phyloP scores from a whole-genome alignment of 1,140 invertebrate genomes.

The Ectropis grisescens region DNA sequence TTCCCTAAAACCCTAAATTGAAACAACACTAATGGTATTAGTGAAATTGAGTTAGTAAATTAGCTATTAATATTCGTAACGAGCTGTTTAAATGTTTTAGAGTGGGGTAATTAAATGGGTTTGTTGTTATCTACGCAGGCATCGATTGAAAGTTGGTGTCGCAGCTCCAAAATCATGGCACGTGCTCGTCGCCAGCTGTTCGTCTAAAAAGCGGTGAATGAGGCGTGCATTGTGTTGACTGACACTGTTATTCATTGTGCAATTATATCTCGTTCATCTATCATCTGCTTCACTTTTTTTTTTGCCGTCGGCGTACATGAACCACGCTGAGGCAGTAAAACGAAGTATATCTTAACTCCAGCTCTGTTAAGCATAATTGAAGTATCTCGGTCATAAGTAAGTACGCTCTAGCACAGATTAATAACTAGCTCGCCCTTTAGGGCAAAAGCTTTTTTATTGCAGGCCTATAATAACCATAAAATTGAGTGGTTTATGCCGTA shows the following conservation, averaged over 20 bases:
- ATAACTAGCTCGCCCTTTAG: too few relatives aligned
- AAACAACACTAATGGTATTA: slow-evolving; percentile 21
- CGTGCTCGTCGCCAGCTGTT: slow-evolving; percentile 31
- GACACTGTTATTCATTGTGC: slow-evolving; percentile 30
- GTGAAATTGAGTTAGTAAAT: slow-evolving; percentile 10
- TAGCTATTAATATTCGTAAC: slow-evolving; percentile 19
- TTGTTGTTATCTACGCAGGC: background rate
- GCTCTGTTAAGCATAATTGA: too few relatives aligned
- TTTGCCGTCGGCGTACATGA: too few relatives aligned
- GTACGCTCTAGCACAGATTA: too few relatives aligned
- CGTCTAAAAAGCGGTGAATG: slow-evolving; percentile 28
- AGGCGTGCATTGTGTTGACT: slow-evolving; percentile 22
- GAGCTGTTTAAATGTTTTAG: slow-evolving; percentile 20
- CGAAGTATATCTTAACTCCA: too few relatives aligned
- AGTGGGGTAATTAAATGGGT: background rate
- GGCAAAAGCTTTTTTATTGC: too few relatives aligned
- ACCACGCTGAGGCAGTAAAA: too few relatives aligned
- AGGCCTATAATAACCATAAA: too few relatives aligned
- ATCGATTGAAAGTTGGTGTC: too few relatives aligned
- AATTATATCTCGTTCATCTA: slow-evolving; percentile 32
- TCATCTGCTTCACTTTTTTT: slow-evolving; percentile 38
- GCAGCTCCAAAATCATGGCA: slow-evolving; percentile 12
- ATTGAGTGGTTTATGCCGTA: too few relatives aligned
- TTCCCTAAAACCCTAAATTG: slow-evolving; percentile 12
- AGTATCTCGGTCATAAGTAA: too few relatives aligned